Evolutionary conservation across 2,888 invertebrate species (phyloP).

Genomic region (Plutella xylostella): DNA sequence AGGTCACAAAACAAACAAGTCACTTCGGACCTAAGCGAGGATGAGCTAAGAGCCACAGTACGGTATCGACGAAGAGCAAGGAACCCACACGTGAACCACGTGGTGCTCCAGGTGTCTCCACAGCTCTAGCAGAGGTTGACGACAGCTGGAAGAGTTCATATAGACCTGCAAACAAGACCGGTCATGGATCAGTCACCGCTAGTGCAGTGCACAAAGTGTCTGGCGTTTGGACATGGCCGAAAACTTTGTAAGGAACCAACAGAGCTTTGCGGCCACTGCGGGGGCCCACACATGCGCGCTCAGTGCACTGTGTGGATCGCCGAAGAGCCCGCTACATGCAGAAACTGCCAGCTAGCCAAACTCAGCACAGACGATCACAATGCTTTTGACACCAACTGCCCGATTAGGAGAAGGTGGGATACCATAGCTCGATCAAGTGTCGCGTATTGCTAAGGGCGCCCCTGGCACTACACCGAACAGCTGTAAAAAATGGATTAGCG

Average conservation of each 20-base stretch:
- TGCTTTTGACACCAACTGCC: constrained; percentile 1
- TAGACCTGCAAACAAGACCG: not conserved
- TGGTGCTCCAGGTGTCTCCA: not conserved
- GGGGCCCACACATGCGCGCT: not conserved
- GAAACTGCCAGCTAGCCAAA: not conserved
- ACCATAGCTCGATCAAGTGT: not conserved
- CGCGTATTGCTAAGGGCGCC: constrained; percentile 1
- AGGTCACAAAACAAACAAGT: not conserved
- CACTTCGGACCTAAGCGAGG: not conserved
- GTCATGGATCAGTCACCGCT: not conserved
- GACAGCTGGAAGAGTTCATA: not conserved
- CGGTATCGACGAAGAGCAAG: not conserved
- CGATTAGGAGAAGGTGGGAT: constrained; percentile 4
- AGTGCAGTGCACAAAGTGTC: not conserved
- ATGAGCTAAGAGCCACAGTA: not conserved
- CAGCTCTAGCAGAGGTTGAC: not conserved
- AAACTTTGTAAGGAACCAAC: not conserved
- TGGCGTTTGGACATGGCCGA: too few species aligned
- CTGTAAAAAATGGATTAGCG: not conserved
- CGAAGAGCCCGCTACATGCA: not conserved
- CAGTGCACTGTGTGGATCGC: not conserved
- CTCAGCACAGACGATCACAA: not conserved
- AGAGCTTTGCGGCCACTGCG: not conserved
- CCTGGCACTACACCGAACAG: not conserved
- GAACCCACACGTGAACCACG: not conserved